Evolutionary conservation across 1,140 invertebrate species (phyloP).

Genomic region (Drosophila sp.): DNA sequence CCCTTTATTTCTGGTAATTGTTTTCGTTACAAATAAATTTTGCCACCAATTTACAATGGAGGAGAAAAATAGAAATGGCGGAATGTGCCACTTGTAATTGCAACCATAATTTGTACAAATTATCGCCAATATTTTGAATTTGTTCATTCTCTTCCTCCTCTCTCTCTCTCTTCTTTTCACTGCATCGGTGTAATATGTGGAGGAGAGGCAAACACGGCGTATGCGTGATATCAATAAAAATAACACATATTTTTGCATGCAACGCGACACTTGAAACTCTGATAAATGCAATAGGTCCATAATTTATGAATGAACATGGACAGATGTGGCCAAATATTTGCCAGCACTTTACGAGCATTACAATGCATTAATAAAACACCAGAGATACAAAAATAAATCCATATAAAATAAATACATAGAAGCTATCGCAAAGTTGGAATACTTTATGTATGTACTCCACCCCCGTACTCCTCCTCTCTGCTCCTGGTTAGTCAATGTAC

Average conservation of each 20-base stretch:
- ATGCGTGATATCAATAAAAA: conserved; percentile 66
- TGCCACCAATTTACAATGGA: conserved; percentile 52
- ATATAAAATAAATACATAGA: conserved; percentile 8
- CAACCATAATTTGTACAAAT: conserved; percentile 75
- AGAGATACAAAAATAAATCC: conserved; percentile 30
- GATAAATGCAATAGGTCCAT: conserved; percentile 59
- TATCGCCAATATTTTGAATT: conserved; percentile 74
- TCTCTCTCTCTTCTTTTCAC: conserved; percentile 9
- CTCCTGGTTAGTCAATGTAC: not conserved
- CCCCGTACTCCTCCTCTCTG: too few relatives aligned
- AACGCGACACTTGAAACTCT: conserved; percentile 43
- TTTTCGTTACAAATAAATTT: conserved; percentile 73
- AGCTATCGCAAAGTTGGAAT: not conserved
- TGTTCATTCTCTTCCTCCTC: conserved; percentile 31
- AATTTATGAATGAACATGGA: conserved; percentile 64
- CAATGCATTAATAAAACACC: conserved; percentile 62
- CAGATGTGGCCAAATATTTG: conserved; percentile 50
- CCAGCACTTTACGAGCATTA: conserved; percentile 44
- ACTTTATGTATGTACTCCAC: too few relatives aligned
- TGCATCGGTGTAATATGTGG: conserved; percentile 23
- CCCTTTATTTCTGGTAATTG: conserved; percentile 61
- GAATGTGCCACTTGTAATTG: conserved; percentile 54
- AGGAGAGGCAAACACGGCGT: conserved; percentile 46
- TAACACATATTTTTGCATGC: conserved; percentile 28
- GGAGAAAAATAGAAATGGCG: not conserved